A percentile compares a stretch with the other conserved stretches of the same genome.
phyloP scores from a whole-genome alignment of 2,888 invertebrate genomes.

The Encarsia formosa region DNA sequence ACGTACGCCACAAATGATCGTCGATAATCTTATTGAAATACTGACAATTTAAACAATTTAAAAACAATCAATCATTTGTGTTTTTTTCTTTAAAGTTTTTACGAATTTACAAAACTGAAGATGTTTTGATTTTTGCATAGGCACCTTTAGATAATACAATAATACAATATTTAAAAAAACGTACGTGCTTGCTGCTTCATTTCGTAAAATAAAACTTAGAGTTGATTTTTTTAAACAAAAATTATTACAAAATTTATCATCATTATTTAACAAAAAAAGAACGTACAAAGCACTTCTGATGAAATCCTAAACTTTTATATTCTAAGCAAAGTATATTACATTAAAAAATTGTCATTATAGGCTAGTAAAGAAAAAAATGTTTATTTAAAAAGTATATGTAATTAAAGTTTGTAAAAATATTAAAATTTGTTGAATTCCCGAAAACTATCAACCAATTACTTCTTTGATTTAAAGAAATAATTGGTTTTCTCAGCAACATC shows the following conservation, averaged over 20 bases:
- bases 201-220: constrained; percentile 10
- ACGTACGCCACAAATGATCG: constrained; percentile 48
- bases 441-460: constrained; percentile 18
- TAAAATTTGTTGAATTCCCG: constrained; percentile 17
- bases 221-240: constrained; percentile 16
- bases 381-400: constrained; percentile 22
- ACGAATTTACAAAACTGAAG: constrained; percentile 12
- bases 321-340: constrained; percentile 26
- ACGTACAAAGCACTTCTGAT: constrained; percentile 24
- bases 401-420: constrained; percentile 21
- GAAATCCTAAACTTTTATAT: constrained; percentile 22
- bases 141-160: constrained; percentile 19
- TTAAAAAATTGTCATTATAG: constrained; percentile 24
- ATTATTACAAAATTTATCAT: constrained; percentile 21
- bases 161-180: constrained; percentile 18
- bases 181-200: constrained; percentile 17
- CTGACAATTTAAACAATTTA: constrained; percentile 36
- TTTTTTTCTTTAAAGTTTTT: constrained; percentile 33
- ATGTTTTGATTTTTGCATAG: constrained; percentile 12
- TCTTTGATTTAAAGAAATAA: too few relatives aligned
- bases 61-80: constrained; percentile 44
- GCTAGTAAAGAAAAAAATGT: constrained; percentile 24
- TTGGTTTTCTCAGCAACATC: too few relatives aligned
- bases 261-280: constrained; percentile 25
- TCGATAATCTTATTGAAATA: constrained; percentile 51